Conservation (phyloP, 1,140 invertebrate genomes). For the Papilio aristodemus region DNA sequence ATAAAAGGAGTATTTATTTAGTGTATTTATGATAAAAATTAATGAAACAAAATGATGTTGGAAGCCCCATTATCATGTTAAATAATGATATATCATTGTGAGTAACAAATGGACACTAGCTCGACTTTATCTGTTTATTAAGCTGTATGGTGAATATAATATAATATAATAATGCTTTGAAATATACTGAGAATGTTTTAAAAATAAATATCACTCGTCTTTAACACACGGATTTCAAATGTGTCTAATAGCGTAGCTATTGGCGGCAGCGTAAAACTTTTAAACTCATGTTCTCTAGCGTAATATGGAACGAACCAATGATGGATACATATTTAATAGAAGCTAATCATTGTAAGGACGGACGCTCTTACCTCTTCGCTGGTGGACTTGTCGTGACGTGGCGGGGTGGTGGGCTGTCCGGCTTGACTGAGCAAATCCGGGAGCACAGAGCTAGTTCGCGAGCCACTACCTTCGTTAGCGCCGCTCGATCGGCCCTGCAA, state of each 20-base stretch:
- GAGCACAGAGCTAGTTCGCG: constrained; percentile 92
- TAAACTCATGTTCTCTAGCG: constrained; percentile 8
- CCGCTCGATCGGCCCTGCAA: constrained; percentile 82
- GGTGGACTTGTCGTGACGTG: constrained; percentile 94
- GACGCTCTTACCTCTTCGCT: constrained; percentile 92
- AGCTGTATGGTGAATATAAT: constrained; percentile 32
- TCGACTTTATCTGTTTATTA: constrained; percentile 28
- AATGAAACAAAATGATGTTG: constrained; percentile 8
- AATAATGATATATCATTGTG: constrained; percentile 27
- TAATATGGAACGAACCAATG: constrained; percentile 11
- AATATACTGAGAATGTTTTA: constrained; percentile 25
- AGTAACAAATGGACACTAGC: constrained; percentile 30
- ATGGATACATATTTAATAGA: constrained; percentile 16
- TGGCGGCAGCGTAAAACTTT: constrained; percentile 15
- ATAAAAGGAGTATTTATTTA: background rate
- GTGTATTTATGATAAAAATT: background rate
- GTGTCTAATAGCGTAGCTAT: constrained; percentile 26
- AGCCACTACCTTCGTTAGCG: constrained; percentile 83
- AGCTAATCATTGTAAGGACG: background rate
- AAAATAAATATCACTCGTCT: constrained; percentile 19
- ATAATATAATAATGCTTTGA: constrained; percentile 14
- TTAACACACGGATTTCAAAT: constrained; percentile 21
- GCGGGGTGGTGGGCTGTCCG: constrained; percentile 89
- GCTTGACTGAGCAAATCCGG: constrained; percentile 95
- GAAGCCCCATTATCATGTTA: constrained; percentile 32